Evolutionary conservation across 2,797 vertebrate species (phyloP).

Genomic region (Nothura maculosa): DNA sequence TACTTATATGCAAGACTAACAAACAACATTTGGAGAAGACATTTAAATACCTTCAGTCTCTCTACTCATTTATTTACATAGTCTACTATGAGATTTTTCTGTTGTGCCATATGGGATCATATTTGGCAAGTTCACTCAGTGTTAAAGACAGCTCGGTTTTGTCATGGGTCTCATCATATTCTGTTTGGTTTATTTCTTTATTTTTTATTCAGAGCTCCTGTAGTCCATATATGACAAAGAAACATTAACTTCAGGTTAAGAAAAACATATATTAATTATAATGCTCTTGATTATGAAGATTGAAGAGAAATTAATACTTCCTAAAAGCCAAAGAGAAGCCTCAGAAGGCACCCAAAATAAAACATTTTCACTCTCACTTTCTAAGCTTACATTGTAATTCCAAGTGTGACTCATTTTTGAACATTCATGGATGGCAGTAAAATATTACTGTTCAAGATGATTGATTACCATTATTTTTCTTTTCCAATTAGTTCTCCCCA

Average conservation of each 20-base stretch:
- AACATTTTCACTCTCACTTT: neutral
- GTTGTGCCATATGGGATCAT: accelerated
- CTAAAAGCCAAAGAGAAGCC: neutral
- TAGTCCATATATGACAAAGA: neutral
- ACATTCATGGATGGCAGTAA: neutral
- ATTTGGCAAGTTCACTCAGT: neutral
- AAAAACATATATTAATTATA: neutral
- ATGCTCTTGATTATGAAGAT: neutral
- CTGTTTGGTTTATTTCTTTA: neutral
- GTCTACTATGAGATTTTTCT: neutral
- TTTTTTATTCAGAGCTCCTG: neutral
- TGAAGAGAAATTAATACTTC: neutral
- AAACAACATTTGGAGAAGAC: neutral
- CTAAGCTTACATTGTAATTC: neutral
- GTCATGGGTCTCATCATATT: neutral
- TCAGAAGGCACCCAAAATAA: neutral
- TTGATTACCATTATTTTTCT: neutral
- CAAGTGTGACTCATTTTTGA: neutral
- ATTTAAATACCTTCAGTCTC: neutral
- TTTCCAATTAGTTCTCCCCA: neutral
- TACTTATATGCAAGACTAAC: accelerated
- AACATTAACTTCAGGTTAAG: neutral
- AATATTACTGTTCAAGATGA: neutral
- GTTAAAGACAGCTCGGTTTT: neutral
- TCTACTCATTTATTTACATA: neutral